Percentiles rank a stretch among this genome's conserved stretches.
phyloP scores from a whole-genome alignment of 2,888 invertebrate species.

The Nomada fucata region DNA sequence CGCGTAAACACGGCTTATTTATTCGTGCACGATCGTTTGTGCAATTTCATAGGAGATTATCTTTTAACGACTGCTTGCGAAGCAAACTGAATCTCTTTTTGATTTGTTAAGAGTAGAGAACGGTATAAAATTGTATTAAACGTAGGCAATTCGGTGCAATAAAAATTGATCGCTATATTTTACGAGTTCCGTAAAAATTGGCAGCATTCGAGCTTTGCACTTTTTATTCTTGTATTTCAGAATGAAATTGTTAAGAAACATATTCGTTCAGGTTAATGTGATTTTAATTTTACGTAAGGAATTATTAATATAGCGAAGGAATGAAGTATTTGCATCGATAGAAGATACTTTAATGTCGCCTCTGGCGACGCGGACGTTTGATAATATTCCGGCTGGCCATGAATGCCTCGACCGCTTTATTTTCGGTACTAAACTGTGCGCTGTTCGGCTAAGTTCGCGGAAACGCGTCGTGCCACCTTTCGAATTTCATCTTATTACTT shows the following conservation, averaged over 20 bases:
- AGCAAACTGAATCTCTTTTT: not conserved
- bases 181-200: not conserved
- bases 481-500: slow-evolving; percentile 45
- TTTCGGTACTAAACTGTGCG: slow-evolving; percentile 46
- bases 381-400: slow-evolving; percentile 54
- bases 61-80: not conserved
- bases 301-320: not conserved
- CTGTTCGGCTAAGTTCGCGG: slow-evolving; percentile 41
- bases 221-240: too few relatives aligned
- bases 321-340: not conserved
- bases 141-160: not conserved
- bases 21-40: slow-evolving; percentile 1
- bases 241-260: not conserved
- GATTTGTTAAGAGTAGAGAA: not conserved
- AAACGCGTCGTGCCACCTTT: slow-evolving; percentile 46
- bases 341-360: not conserved
- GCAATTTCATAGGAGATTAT: slow-evolving; percentile 19
- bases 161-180: not conserved
- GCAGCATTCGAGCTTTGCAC: not conserved
- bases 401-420: slow-evolving; percentile 49
- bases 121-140: not conserved
- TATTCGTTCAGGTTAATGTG: not conserved
- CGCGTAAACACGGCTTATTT: slow-evolving; percentile 42
- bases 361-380: slow-evolving; percentile 40
- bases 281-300: not conserved